Percentiles rank a stretch among this genome's conserved stretches.
phyloP scores from a whole-genome alignment of 2,888 invertebrate genomes.

The Scaptomyza cyrtandrae region DNA sequence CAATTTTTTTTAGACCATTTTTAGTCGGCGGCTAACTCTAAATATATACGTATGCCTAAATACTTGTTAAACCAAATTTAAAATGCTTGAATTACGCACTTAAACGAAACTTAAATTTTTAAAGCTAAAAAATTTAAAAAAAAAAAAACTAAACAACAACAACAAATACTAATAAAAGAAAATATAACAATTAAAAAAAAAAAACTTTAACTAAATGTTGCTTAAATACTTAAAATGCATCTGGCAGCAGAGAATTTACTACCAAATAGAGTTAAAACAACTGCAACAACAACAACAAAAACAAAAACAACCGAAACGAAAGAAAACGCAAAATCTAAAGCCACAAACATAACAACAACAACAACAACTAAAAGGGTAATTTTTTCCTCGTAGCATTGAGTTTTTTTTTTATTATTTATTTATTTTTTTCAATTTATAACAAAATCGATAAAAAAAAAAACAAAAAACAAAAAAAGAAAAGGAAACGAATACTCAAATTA shows the following conservation, averaged over 20 bases:
- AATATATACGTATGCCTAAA: constrained; percentile 22
- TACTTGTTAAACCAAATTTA: constrained; percentile 52
- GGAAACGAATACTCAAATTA: background rate
- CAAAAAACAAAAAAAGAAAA: constrained; percentile 1
- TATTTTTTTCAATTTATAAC: constrained; percentile 57
- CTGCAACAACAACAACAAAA: background rate
- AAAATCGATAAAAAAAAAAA: background rate
- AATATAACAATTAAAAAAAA: constrained; percentile 14
- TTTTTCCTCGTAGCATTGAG: constrained; percentile 63
- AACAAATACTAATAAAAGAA: background rate
- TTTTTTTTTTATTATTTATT: constrained; percentile 41
- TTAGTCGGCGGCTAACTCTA: constrained; percentile 44
- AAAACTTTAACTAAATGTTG: constrained; percentile 39
- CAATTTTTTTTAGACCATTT: constrained; percentile 16
- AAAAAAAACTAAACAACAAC: constrained; percentile 3
- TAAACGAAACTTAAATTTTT: constrained; percentile 32
- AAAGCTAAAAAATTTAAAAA: constrained; percentile 7
- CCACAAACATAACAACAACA: constrained; percentile 31
- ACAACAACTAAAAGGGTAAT: constrained; percentile 65
- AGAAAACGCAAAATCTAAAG: constrained; percentile 20
- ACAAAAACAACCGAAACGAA: constrained; percentile 10
- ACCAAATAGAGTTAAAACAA: constrained; percentile 20
- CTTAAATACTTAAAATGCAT: constrained; percentile 49
- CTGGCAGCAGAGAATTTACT: constrained; percentile 59
- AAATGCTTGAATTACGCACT: constrained; percentile 53